These are phyloP conservation scores for Hedya salicella DNA, from an alignment of 2,888 invertebrate species.

Conservation along the genomic window DNA sequence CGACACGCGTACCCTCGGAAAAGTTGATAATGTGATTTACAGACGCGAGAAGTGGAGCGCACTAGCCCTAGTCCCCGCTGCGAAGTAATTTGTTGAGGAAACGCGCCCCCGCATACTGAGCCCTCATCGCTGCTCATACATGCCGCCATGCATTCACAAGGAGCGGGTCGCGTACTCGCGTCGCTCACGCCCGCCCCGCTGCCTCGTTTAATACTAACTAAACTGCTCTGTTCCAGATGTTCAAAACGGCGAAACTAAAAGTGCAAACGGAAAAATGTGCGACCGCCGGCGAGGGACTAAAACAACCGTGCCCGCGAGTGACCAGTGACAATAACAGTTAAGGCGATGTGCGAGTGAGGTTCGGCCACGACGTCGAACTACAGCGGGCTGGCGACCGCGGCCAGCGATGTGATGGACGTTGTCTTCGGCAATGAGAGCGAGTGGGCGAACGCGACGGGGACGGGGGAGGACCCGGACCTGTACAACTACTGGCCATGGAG, in stretches of 20 bases:
- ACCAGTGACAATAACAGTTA: slow-evolving; percentile 66
- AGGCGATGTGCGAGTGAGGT: slow-evolving; percentile 69
- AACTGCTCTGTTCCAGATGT: slow-evolving; percentile 60
- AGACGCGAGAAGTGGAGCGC: slow-evolving; percentile 56
- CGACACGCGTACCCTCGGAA: slow-evolving; percentile 55
- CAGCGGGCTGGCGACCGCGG: slow-evolving; percentile 77
- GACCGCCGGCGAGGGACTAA: slow-evolving; percentile 54
- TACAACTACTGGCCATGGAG: slow-evolving; percentile 87
- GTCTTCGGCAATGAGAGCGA: slow-evolving; percentile 74
- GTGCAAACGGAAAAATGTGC: slow-evolving; percentile 58
- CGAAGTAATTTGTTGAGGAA: slow-evolving; percentile 62
- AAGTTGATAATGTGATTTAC: slow-evolving; percentile 70
- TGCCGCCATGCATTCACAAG: slow-evolving; percentile 57
- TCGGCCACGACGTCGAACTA: slow-evolving; percentile 78
- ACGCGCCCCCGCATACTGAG: slow-evolving; percentile 63
- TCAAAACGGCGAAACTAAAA: slow-evolving; percentile 46
- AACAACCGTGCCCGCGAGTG: slow-evolving; percentile 57
- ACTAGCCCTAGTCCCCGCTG: slow-evolving; percentile 50
- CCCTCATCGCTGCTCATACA: slow-evolving; percentile 50
- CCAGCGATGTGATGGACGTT: slow-evolving; percentile 83
- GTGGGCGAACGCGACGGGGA: slow-evolving; percentile 67
- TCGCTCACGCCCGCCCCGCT: slow-evolving; percentile 39
- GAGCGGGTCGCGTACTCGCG: slow-evolving; percentile 47
- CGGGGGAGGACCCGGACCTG: slow-evolving; percentile 61
- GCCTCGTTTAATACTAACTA: slow-evolving; percentile 49